These are phyloP conservation scores for Nebria salina DNA, from an alignment of 2,888 invertebrate species.

Conservation along the genomic window DNA sequence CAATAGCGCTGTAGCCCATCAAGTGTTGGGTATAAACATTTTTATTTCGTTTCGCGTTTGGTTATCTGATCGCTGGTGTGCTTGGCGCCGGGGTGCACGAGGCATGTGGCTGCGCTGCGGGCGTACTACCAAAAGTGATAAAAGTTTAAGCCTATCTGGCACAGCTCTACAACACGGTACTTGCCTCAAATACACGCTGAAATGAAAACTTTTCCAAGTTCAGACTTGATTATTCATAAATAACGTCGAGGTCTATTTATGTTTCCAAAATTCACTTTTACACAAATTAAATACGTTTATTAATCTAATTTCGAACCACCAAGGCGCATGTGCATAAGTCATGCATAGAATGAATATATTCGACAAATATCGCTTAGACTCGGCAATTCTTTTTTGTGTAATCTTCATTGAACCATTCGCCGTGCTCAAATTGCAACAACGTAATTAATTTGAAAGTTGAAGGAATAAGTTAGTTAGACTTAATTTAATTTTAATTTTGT, in stretches of 20 bases:
- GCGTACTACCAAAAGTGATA: slow-evolving; percentile 35
- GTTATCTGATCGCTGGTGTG: slow-evolving; percentile 25
- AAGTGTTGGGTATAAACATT: background rate
- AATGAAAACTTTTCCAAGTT: background rate
- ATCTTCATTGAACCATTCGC: too few relatives aligned
- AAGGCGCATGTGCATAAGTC: too few relatives aligned
- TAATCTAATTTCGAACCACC: too few relatives aligned
- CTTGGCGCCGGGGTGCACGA: background rate
- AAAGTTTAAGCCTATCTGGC: slow-evolving; percentile 29
- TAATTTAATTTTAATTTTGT: too few relatives aligned
- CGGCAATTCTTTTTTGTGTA: too few relatives aligned
- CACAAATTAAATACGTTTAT: background rate
- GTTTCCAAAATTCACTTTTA: background rate
- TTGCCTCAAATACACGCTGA: background rate
- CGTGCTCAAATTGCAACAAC: too few relatives aligned
- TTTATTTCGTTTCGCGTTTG: slow-evolving; percentile 2
- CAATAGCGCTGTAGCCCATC: background rate
- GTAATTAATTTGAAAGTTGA: too few relatives aligned
- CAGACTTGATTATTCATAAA: background rate
- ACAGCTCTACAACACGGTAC: background rate
- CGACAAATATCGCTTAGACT: too few relatives aligned
- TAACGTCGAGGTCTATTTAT: background rate
- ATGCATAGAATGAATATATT: too few relatives aligned
- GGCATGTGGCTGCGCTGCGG: slow-evolving; percentile 8
- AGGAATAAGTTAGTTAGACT: too few relatives aligned